Conservation (phyloP, 2,113 vertebrate species). For the Sula dactylatra region DNA sequence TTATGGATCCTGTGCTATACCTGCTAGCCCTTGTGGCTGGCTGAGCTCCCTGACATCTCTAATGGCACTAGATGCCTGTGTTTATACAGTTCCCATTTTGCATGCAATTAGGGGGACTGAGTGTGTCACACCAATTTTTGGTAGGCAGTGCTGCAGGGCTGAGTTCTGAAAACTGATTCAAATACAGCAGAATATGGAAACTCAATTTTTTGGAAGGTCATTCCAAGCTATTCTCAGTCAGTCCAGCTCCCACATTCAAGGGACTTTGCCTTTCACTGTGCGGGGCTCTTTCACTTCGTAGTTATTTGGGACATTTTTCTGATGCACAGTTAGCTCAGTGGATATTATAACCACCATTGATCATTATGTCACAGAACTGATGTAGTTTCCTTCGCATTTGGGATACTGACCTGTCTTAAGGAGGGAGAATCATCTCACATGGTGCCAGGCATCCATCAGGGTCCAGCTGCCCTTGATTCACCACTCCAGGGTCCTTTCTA, state of each 20-base stretch:
- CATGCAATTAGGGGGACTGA: neutral
- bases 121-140: neutral
- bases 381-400: neutral
- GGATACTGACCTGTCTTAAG: neutral
- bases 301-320: neutral
- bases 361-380: neutral
- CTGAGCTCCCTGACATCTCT: neutral
- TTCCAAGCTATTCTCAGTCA: neutral
- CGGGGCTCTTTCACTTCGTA: neutral
- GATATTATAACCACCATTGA: neutral
- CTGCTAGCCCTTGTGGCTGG: neutral
- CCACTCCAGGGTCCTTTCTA: neutral
- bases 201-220: accelerated
- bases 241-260: neutral
- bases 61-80: neutral
- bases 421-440: neutral
- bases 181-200: neutral
- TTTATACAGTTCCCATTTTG: neutral
- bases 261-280: neutral
- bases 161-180: neutral
- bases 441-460: neutral
- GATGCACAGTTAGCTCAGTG: neutral
- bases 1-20: neutral
- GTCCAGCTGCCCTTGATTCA: neutral
- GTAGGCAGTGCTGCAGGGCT: neutral